Percentiles rank a stretch among this genome's conserved stretches.
phyloP scores from a whole-genome alignment of 37 sponge, comb jelly and placozoan species.

The Hormiphora californensis region DNA sequence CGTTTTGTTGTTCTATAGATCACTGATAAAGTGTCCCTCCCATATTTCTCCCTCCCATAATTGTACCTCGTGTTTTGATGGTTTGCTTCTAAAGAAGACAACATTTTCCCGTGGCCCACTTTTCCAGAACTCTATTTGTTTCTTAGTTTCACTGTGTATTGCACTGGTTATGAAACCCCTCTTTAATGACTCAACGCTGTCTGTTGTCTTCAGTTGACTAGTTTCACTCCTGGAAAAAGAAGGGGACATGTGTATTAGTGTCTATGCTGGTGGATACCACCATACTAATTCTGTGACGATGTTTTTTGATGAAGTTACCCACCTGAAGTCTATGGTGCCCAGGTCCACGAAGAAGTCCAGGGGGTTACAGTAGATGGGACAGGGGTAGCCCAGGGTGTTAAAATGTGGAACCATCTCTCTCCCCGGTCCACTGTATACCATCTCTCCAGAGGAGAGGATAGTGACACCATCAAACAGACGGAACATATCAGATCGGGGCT shows the following conservation, averaged over 20 bases:
- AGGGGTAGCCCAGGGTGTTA: constrained; percentile 36
- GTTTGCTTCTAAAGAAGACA: constrained; percentile 7
- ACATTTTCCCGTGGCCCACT: constrained; percentile 19
- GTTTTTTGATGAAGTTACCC: neutral
- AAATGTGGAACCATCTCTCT: constrained; percentile 20
- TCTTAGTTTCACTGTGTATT: neutral
- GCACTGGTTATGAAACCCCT: constrained; percentile 43
- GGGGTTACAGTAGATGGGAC: constrained; percentile 8
- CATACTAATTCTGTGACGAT: neutral
- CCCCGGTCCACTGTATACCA: constrained; percentile 34
- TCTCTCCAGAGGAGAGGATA: constrained; percentile 41
- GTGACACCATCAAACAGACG: constrained; percentile 45
- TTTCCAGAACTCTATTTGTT: constrained; percentile 43
- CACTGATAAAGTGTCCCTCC: too few species aligned
- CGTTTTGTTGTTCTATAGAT: too few species aligned
- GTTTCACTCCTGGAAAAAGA: constrained; percentile 43
- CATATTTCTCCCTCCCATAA: too few species aligned
- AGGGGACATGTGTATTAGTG: too few species aligned
- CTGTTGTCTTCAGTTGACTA: constrained; percentile 20
- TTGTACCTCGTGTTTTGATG: neutral
- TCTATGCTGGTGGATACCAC: too few species aligned
- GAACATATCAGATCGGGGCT: constrained; percentile 54
- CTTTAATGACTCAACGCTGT: constrained; percentile 36
- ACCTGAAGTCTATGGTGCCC: constrained; percentile 50
- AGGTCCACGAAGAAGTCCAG: constrained; percentile 30